Percentiles rank a stretch among this genome's conserved stretches.
phyloP scores from a whole-genome alignment of 2,888 invertebrate species.

The Anodontia alba region DNA sequence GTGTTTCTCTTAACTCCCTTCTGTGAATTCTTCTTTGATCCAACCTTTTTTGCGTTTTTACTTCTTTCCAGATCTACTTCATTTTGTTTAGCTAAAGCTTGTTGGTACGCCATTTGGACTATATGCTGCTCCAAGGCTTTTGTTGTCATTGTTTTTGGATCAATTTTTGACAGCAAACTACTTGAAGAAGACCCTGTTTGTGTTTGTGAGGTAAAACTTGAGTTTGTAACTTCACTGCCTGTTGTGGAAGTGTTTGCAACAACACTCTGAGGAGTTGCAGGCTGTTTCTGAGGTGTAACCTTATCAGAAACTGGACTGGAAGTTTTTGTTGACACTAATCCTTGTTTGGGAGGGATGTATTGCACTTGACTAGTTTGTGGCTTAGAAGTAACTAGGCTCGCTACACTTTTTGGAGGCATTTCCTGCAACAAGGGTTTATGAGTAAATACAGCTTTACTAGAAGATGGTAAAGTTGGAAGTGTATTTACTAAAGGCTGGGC shows the following conservation, averaged over 20 bases:
- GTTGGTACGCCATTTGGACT: conserved; percentile 9
- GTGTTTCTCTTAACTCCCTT: background rate
- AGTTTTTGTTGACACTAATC: background rate
- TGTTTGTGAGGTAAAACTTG: background rate
- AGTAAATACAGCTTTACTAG: background rate
- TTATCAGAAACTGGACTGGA: background rate
- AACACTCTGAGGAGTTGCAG: background rate
- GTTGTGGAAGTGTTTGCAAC: background rate
- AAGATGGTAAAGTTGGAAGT: background rate
- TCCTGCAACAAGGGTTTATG: background rate
- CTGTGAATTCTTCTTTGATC: conserved; percentile 3
- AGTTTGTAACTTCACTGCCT: background rate
- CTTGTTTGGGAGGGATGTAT: background rate
- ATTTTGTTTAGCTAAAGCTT: conserved; percentile 6
- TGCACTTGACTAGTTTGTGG: background rate
- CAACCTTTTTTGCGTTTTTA: background rate
- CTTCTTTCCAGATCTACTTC: conserved; percentile 10
- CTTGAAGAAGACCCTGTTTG: background rate
- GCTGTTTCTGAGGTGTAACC: background rate
- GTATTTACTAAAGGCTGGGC: background rate
- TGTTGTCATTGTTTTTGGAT: conserved; percentile 2
- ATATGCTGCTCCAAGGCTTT: conserved; percentile 9
- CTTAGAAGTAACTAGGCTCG: background rate
- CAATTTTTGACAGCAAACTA: conserved; percentile 7
- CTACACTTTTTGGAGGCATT: background rate